Percentiles rank a stretch among this genome's conserved stretches.
Evolutionary conservation across 1,140 invertebrate genomes (phyloP).

Genomic region (Carposina sasakii): DNA sequence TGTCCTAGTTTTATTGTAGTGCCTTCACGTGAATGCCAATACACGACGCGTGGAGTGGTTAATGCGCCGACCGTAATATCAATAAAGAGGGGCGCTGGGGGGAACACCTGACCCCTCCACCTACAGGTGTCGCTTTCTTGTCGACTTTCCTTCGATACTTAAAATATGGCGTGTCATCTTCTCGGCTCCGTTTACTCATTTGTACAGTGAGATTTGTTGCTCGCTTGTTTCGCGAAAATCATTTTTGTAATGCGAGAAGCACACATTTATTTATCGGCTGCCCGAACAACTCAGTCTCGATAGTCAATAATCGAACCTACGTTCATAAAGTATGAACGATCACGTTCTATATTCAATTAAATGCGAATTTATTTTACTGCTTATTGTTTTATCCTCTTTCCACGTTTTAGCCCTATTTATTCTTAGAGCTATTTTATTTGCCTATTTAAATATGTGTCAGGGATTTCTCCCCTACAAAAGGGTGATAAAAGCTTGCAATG

Average conservation of each 20-base stretch:
- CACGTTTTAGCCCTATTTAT: conserved; percentile 39
- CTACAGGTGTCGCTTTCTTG: conserved; percentile 46
- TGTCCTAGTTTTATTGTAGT: conserved; percentile 55
- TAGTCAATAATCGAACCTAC: no score
- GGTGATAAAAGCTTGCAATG: conserved; percentile 67
- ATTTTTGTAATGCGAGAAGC: conserved; percentile 27
- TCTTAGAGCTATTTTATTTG: conserved; percentile 50
- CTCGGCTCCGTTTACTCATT: conserved; percentile 54
- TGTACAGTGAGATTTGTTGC: conserved; percentile 45
- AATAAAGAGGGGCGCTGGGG: conserved; percentile 50
- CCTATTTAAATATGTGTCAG: conserved; percentile 67
- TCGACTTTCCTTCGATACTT: conserved; percentile 56
- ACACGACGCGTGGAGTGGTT: conserved; percentile 57
- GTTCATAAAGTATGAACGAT: no score
- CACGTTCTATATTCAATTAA: no score
- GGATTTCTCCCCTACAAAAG: conserved; percentile 58
- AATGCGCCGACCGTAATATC: conserved; percentile 64
- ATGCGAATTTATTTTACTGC: no score
- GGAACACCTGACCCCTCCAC: conserved; percentile 39
- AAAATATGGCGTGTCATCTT: conserved; percentile 66
- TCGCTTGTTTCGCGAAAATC: conserved; percentile 36
- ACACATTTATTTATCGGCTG: no score
- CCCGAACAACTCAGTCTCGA: no score
- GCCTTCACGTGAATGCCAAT: conserved; percentile 51
- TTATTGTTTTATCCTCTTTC: conserved; percentile 20